Evolutionary conservation across 2,113 vertebrate genomes (phyloP).

Genomic region (Semicossyphus pulcher): DNA sequence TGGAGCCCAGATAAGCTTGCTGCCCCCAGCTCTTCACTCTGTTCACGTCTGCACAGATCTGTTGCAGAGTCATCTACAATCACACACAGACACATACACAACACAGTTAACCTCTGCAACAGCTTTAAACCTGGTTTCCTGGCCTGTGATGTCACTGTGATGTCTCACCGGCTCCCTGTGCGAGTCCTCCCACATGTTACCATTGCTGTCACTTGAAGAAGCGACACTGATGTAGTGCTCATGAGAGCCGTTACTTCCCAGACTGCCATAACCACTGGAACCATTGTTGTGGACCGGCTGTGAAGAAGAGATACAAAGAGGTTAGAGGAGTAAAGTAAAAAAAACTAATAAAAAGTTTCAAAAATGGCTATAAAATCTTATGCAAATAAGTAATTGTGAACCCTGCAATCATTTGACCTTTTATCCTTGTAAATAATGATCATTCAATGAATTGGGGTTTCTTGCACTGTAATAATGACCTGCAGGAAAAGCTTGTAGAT

Average conservation of each 20-base stretch:
- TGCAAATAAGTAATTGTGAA: too few relatives aligned
- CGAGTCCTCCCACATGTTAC: conserved; percentile 83
- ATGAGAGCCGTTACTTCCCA: conserved; percentile 89
- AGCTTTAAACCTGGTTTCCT: not conserved
- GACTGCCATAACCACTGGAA: conserved; percentile 91
- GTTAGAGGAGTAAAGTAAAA: not conserved
- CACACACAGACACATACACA: conserved; percentile 7
- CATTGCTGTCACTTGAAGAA: conserved; percentile 90
- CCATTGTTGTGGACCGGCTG: conserved; percentile 89
- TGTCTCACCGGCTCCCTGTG: conserved; percentile 78
- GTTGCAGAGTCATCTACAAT: conserved; percentile 86
- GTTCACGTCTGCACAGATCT: conserved; percentile 88
- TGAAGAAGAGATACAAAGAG: not conserved
- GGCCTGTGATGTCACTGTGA: not conserved
- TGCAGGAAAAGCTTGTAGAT: conserved; percentile 93
- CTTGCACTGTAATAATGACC: conserved; percentile 73
- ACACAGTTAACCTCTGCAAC: not conserved
- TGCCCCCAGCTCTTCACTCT: conserved; percentile 87
- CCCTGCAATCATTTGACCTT: too few relatives aligned
- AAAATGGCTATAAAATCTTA: too few relatives aligned
- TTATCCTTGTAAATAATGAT: not conserved
- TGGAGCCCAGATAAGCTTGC: conserved; percentile 84
- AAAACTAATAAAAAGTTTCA: not conserved
- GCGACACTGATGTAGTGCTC: conserved; percentile 87
- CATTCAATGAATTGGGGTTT: not conserved